Conservation (phyloP, 2,113 vertebrate species). For the Cephalophus harveyi region DNA sequence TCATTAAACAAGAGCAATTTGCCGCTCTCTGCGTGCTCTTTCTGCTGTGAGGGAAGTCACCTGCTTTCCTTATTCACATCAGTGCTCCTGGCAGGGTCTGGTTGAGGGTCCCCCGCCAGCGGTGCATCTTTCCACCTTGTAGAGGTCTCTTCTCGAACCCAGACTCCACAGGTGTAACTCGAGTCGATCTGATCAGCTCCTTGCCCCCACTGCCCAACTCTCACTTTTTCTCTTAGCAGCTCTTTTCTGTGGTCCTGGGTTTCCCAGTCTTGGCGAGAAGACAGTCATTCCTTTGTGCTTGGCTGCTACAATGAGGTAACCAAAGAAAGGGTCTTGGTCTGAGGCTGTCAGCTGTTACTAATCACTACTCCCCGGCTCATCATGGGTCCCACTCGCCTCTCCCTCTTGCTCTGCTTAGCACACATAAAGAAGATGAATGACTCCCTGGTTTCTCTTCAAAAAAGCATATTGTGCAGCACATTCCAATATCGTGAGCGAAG, state of each 20-base stretch:
- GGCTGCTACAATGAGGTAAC: constrained; percentile 82
- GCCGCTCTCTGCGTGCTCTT: not conserved
- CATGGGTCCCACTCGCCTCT: constrained; percentile 78
- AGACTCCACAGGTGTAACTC: constrained; percentile 71
- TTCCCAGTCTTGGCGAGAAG: constrained; percentile 81
- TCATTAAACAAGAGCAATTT: constrained; percentile 47
- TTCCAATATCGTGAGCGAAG: constrained; percentile 83
- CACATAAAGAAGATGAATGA: constrained; percentile 87
- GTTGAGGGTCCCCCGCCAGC: not conserved
- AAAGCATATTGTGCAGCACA: constrained; percentile 86
- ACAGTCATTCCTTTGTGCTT: constrained; percentile 87
- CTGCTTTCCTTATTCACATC: not conserved
- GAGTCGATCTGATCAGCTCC: constrained; percentile 46
- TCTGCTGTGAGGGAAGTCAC: not conserved
- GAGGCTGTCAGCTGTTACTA: constrained; percentile 87
- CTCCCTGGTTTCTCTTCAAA: constrained; percentile 82
- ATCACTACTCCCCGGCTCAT: constrained; percentile 84
- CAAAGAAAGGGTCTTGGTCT: constrained; percentile 82
- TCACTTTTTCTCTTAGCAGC: constrained; percentile 60
- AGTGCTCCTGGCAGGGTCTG: not conserved
- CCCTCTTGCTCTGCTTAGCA: constrained; percentile 87
- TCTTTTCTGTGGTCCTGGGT: constrained; percentile 79
- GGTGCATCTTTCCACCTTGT: not conserved
- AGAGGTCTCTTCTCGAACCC: constrained; percentile 61
- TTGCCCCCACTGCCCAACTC: constrained; percentile 55